These are phyloP conservation scores for Monomorium pharaonis DNA, from an alignment of 1,140 invertebrate species.

Conservation along the genomic window DNA sequence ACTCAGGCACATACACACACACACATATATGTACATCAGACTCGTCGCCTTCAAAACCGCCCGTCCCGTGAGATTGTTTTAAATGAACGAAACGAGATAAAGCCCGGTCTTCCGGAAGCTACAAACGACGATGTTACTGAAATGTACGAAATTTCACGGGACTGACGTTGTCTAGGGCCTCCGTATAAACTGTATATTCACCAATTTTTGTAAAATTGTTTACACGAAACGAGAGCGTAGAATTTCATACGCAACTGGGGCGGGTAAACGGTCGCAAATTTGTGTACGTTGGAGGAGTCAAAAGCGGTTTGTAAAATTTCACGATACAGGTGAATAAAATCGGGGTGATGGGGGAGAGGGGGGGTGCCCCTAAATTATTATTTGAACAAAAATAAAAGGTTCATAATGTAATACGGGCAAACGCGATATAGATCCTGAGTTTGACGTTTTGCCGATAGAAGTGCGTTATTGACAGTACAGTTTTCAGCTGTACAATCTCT, in stretches of 20 bases:
- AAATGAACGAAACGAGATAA: background rate
- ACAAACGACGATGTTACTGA: background rate
- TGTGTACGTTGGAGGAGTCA: background rate
- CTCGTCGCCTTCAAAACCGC: slow-evolving; percentile 30
- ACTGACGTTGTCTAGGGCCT: slow-evolving; percentile 9
- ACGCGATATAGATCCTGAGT: slow-evolving; percentile 44
- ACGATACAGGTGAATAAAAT: background rate
- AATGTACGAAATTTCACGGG: slow-evolving; percentile 48
- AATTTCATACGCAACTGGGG: background rate
- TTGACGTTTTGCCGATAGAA: slow-evolving; percentile 41
- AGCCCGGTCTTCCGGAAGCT: background rate
- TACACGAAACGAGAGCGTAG: background rate
- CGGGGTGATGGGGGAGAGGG: too few relatives aligned
- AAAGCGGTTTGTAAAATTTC: background rate
- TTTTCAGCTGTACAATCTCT: slow-evolving; percentile 37
- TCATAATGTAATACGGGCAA: slow-evolving; percentile 19
- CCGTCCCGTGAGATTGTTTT: background rate
- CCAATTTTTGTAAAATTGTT: slow-evolving; percentile 5
- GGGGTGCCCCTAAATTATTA: slow-evolving; percentile 7
- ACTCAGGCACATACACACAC: background rate
- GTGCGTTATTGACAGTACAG: slow-evolving; percentile 40
- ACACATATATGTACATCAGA: background rate
- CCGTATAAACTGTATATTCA: background rate
- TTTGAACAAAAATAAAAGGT: slow-evolving; percentile 36
- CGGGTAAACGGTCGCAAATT: background rate